phyloP scores from a whole-genome alignment of 2,888 invertebrate species.

The Amaurobius ferox region DNA sequence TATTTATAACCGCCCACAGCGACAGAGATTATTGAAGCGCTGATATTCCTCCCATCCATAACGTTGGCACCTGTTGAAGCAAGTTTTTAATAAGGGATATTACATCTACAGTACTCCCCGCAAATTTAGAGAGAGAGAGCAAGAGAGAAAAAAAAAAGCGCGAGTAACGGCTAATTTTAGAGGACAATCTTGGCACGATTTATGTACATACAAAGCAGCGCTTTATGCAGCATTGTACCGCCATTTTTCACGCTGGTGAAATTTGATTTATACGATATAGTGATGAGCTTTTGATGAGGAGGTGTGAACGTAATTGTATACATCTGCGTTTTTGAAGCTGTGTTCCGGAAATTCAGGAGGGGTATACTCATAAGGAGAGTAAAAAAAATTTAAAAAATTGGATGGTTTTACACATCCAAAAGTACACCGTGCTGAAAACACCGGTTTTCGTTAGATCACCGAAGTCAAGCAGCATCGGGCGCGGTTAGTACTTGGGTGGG shows the following conservation, averaged over 20 bases:
- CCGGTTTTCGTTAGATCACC: no score
- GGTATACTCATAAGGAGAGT: no score
- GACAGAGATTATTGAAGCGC: neutral
- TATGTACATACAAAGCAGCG: neutral
- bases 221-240: neutral
- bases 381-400: no score
- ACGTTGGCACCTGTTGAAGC: constrained; percentile 13
- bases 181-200: neutral
- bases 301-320: no score
- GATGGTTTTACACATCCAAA: no score
- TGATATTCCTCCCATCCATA: constrained; percentile 1
- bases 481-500: no score
- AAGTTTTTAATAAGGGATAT: neutral
- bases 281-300: no score
- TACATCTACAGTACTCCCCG: neutral
- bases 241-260: neutral
- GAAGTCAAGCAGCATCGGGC: no score
- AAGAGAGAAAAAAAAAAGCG: neutral
- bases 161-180: neutral
- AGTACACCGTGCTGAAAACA: no score
- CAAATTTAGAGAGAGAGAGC: neutral
- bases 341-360: no score
- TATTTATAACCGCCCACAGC: constrained; percentile 6
- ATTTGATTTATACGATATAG: no score
- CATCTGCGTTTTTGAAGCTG: no score